Evolutionary conservation across 1,140 invertebrate genomes (phyloP), one percentile per base, ranked within the genome.

Genomic region (Sitobion miscanthi): DNA sequence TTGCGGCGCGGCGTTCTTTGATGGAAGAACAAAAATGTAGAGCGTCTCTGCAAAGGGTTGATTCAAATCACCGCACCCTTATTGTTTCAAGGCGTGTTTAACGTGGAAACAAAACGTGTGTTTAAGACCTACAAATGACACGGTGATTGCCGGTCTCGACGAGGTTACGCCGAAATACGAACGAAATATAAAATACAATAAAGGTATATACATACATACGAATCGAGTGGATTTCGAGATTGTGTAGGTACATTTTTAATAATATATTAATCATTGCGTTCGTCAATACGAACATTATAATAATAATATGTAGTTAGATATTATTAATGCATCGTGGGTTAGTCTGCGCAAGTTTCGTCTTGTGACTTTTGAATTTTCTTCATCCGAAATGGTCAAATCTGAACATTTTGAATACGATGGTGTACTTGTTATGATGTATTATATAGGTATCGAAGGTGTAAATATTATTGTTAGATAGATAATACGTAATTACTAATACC

Each of bases 1-100:
- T 57, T 52, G 57, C 88, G 88, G 88, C 88, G 88, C 88, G 35
- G 87, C 87, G 21, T 89, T 57, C 88, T 89, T 89, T 89, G 88
- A 89, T 42, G 88, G 14, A 47, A 83, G 6, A 42, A 83, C 52
- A 14, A 38, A 38, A 25, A 89, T 38, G 6, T 54, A 25, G 47
- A 87, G 17, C 35, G 52, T 25, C 8, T 54, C 42, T 42, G 2
- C 49, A 89, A 57, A 89, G 88, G 49, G 52, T 89, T 89, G 21
- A 52, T 89, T 30, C 88, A 8, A 57, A 89, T 30, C 42, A 86
- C 38, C 45, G 35, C 49, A 38, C 49, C 21, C n/a, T 14, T 54
- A 89, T 89, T 57, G 47, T 89, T 57, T 89, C 38, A n/a, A 89
- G 49, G 21, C 45, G n/a, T 57, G 52, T 89, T 57, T 57, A 38